A percentile compares a stretch with the other conserved stretches of the same genome.
These are phyloP conservation scores for Strix uralensis DNA, from an alignment of 2,113 vertebrate species.

Conservation along the genomic window DNA sequence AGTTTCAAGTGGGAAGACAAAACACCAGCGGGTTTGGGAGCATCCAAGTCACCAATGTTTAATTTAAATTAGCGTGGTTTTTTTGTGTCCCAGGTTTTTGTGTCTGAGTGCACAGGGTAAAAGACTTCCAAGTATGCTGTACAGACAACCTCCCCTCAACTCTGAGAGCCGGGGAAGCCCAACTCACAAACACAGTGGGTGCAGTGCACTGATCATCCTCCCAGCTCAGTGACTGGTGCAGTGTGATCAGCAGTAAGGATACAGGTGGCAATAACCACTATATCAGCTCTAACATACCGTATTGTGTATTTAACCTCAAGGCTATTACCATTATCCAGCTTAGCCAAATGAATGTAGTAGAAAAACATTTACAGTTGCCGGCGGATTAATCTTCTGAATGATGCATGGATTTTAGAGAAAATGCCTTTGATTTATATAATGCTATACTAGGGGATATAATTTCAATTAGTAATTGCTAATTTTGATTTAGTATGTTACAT, in stretches of 20 bases:
- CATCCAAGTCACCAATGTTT: fast-evolving
- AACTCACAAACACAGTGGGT: background rate
- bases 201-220: background rate
- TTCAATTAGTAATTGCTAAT: slow-evolving; percentile 65
- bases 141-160: background rate
- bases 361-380: slow-evolving; percentile 53
- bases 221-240: background rate
- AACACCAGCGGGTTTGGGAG: background rate
- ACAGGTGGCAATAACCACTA: background rate
- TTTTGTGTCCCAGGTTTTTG: background rate
- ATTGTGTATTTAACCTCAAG: slow-evolving; percentile 19
- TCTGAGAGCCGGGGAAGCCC: background rate
- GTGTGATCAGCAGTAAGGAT: background rate
- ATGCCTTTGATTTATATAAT: slow-evolving; percentile 59
- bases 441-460: slow-evolving; percentile 31
- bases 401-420: slow-evolving; percentile 36
- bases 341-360: slow-evolving; percentile 26
- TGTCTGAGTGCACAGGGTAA: background rate
- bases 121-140: background rate
- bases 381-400: slow-evolving; percentile 56
- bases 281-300: background rate
- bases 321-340: slow-evolving; percentile 25
- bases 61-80: background rate
- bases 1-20: background rate
- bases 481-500: slow-evolving; percentile 55